Conservation (phyloP, 2,113 vertebrate species). For the Typhlomys cinereus region DNA sequence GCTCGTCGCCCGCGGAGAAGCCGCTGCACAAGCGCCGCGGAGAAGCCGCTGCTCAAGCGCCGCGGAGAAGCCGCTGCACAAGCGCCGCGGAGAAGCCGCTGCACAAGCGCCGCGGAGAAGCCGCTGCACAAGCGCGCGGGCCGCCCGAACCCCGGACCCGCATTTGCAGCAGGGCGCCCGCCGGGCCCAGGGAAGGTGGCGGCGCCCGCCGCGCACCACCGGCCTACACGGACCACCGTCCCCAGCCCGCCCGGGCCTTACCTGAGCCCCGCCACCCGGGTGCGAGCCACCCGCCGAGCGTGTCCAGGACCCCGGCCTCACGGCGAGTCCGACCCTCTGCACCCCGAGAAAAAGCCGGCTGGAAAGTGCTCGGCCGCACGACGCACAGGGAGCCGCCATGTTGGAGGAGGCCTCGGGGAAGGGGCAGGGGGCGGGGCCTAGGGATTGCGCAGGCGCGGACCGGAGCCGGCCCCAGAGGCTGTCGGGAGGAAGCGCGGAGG, state of each 20-base stretch:
- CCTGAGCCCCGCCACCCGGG: constrained; percentile 17
- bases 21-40: too few relatives aligned
- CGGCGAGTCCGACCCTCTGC: neutral
- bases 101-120: neutral
- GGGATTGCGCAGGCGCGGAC: neutral
- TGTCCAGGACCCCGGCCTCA: constrained; percentile 11
- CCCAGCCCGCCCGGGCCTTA: constrained; percentile 4
- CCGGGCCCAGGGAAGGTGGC: neutral
- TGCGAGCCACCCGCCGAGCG: neutral
- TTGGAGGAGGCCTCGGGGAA: accelerated
- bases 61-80: too few relatives aligned
- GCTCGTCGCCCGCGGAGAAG: too few relatives aligned
- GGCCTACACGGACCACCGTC: neutral
- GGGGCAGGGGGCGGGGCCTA: neutral
- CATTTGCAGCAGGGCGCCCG: too few relatives aligned
- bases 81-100: too few relatives aligned
- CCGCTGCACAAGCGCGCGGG: neutral
- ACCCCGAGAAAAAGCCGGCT: neutral
- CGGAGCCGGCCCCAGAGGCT: accelerated
- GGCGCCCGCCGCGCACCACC: neutral
- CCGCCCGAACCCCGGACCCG: neutral
- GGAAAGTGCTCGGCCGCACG: accelerated
- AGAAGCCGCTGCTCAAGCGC: too few relatives aligned
- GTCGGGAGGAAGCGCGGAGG: neutral
- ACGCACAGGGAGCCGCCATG: constrained; percentile 65